These are phyloP conservation scores for Probaryconus sp. DNA, from an alignment of 1,140 invertebrate genomes.

Conservation along the genomic window DNA sequence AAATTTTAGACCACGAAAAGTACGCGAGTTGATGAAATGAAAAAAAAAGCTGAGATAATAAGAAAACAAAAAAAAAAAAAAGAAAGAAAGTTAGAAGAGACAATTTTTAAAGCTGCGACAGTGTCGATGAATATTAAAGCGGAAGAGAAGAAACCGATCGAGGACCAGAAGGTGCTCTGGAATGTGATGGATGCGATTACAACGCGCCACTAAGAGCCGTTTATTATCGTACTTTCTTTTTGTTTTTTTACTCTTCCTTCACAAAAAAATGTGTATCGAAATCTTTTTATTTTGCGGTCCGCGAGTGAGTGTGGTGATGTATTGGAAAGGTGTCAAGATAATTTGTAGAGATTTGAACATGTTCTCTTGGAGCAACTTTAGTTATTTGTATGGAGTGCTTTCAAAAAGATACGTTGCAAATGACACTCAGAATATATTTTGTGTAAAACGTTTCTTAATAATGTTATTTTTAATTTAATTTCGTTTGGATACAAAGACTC, in stretches of 20 bases:
- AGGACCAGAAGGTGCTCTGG: not conserved
- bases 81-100: constrained; percentile 14
- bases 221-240: constrained; percentile 17
- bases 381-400: too few species aligned
- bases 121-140: constrained; percentile 31
- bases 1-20: constrained; percentile 21
- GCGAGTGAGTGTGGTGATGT: not conserved
- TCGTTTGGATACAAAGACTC: too few species aligned
- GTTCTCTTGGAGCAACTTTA: too few species aligned
- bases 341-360: too few species aligned
- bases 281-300: not conserved
- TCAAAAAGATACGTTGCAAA: too few species aligned
- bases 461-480: too few species aligned
- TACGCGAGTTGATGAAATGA: constrained; percentile 7
- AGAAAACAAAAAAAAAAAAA: not conserved
- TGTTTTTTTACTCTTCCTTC: constrained; percentile 10
- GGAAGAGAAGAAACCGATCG: constrained; percentile 12
- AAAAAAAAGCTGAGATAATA: not conserved
- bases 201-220: constrained; percentile 18
- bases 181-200: constrained; percentile 29
- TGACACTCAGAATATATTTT: too few species aligned
- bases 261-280: constrained; percentile 10
- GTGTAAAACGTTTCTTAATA: too few species aligned
- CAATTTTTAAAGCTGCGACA: constrained; percentile 16
- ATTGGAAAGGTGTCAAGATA: not conserved